These are phyloP conservation scores for Litoditis marina DNA, from an alignment of 2,888 invertebrate genomes.

Conservation along the genomic window DNA sequence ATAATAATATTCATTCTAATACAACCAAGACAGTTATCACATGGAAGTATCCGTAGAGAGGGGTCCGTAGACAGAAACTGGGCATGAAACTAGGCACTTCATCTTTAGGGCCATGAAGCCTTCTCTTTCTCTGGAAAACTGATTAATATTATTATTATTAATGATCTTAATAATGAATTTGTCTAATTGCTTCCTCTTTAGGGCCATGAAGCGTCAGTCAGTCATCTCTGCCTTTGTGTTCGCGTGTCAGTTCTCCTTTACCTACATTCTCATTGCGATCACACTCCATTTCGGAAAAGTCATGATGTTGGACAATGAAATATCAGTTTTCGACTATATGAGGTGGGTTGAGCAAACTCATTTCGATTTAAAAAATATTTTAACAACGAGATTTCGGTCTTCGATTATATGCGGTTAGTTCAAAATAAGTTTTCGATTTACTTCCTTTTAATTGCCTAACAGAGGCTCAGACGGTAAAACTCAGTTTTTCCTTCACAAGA, in stretches of 20 bases:
- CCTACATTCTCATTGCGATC: slow-evolving; percentile 57
- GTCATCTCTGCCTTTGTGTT: slow-evolving; percentile 55
- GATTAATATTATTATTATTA: background rate
- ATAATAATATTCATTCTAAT: background rate
- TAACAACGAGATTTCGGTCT: no score
- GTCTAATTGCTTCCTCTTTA: slow-evolving; percentile 19
- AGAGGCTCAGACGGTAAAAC: no score
- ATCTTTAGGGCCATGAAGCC: background rate
- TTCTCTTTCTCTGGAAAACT: background rate
- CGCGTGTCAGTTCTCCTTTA: slow-evolving; percentile 57
- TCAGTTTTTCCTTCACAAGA: no score
- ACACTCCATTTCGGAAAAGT: slow-evolving; percentile 49
- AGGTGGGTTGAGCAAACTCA: slow-evolving; percentile 33
- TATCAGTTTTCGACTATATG: slow-evolving; percentile 55
- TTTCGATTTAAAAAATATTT: no score
- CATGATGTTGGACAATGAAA: slow-evolving; percentile 58
- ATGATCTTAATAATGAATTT: background rate
- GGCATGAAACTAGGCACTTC: no score
- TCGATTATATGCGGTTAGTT: no score
- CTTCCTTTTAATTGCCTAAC: no score
- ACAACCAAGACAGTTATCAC: no score
- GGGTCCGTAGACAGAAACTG: no score
- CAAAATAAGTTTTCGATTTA: no score
- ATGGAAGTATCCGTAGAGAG: no score
- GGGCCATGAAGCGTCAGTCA: slow-evolving; percentile 57